Evolutionary conservation across 2,797 vertebrate species (phyloP).

Genomic region (Poecilia wingei): DNA sequence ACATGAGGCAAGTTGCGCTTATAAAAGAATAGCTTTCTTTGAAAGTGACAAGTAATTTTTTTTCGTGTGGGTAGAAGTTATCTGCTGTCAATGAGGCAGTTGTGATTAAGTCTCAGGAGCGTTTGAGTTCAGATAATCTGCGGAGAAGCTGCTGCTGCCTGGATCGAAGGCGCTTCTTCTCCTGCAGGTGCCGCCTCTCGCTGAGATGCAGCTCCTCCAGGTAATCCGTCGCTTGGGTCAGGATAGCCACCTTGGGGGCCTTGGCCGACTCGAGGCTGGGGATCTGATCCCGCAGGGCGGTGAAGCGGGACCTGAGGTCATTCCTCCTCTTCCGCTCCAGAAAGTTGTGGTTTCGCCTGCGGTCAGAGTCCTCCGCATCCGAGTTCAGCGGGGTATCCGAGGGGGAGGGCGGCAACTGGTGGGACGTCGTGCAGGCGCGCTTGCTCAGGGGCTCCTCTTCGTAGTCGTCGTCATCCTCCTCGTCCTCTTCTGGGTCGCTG

Average conservation of each 20-base stretch:
- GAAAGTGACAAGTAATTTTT: conserved; percentile 46
- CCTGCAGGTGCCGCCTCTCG: conserved; percentile 85
- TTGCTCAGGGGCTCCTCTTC: conserved; percentile 72
- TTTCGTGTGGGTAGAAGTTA: conserved; percentile 28
- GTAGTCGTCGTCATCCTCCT: conserved; percentile 47
- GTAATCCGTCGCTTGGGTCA: conserved; percentile 92
- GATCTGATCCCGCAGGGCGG: conserved; percentile 89
- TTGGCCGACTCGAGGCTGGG: conserved; percentile 89
- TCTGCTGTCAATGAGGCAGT: conserved; percentile 47
- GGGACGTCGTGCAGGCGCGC: conserved; percentile 47
- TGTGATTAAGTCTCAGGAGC: conserved; percentile 73
- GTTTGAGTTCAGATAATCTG: conserved; percentile 85
- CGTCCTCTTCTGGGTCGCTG: conserved; percentile 68
- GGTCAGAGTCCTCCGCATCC: conserved; percentile 88
- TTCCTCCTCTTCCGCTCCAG: conserved; percentile 94
- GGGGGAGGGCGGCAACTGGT: conserved; percentile 56
- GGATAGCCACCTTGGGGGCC: conserved; percentile 94
- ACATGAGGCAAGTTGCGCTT: conserved; percentile 60
- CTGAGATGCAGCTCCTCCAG: conserved; percentile 83
- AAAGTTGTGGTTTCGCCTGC: conserved; percentile 94
- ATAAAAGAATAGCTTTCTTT: conserved; percentile 47
- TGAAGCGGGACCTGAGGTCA: conserved; percentile 91
- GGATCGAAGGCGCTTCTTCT: conserved; percentile 87
- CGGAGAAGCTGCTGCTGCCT: conserved; percentile 87
- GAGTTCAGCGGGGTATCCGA: conserved; percentile 76